Evolutionary conservation across 1,140 invertebrate species (phyloP), one percentile per base, ranked within the genome.

Genomic region (Camponotus vicinus): DNA sequence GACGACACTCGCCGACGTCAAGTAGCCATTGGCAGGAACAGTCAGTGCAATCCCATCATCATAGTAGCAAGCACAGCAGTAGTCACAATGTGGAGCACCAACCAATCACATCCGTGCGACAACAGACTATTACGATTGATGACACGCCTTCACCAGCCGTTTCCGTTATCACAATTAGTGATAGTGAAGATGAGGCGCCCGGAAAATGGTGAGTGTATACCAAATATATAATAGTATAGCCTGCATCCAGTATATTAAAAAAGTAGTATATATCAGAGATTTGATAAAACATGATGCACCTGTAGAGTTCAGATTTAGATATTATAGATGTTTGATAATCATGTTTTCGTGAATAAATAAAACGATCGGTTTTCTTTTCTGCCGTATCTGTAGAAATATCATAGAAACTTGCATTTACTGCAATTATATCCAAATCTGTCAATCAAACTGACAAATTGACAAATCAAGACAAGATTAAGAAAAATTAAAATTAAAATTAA

Each of bases 131-230:
- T 87, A 98, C 98, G 21, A 98, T 98, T 83, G 96, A 97, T 70
- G 98, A 98, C 93, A 99, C 98, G 18, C 98, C 98, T 5, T 99
- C 98, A 21, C 98, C 98, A 5, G 97, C 98, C 64, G 97, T 98
- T n/a, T 99, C 98, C 69, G 98, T 99, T 84, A 99, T 99, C 89
- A 99, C 98, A 27, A 99, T 99, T 91, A 99, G 98, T 52, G 99
- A 99, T 93, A 99, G 98, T 92, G 98, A 99, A 92, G 98, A 99
- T 93, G 98, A 99, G 93, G 95, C 96, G 21, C 95, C 96, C 64
- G 93, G 92, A 32, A 95, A 95, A 93, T 94, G 95, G 95, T 95
- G 49, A 92, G 93, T 88, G 32, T 61, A 49, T 55, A 7, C 45
- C 34, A 37, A 69, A 11, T 52, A 21, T 27, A 27, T 27, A 27